These are phyloP conservation scores for Archips xylosteana DNA, from an alignment of 2,888 invertebrate genomes.

Conservation along the genomic window DNA sequence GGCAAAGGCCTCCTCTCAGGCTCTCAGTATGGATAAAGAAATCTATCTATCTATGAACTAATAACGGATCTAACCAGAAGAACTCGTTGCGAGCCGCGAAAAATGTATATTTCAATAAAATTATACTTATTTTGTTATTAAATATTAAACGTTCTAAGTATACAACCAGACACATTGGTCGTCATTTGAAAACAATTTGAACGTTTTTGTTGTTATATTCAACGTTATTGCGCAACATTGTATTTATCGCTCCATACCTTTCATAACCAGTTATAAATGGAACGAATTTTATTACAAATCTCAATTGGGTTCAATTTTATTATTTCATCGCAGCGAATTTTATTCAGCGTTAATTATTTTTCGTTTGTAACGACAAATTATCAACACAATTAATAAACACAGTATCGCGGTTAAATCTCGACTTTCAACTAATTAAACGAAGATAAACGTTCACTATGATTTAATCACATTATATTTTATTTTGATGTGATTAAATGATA, in stretches of 20 bases:
- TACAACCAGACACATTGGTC: not conserved
- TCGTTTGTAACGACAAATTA: conserved; percentile 19
- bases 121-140: not conserved
- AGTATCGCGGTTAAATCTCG: not conserved
- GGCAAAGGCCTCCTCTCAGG: too few relatives aligned
- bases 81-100: not conserved
- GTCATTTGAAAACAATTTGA: conserved; percentile 11
- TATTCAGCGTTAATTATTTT: conserved; percentile 36
- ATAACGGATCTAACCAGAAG: not conserved
- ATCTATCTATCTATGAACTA: too few relatives aligned
- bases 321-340: conserved; percentile 25
- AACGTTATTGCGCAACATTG: conserved; percentile 7
- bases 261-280: conserved; percentile 19
- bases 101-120: not conserved
- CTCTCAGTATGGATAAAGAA: too few relatives aligned
- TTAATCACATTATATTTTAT: too few relatives aligned
- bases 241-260: conserved; percentile 21
- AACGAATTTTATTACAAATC: conserved; percentile 35
- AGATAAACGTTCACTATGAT: not conserved
- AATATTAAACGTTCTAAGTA: not conserved
- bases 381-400: conserved; percentile 22
- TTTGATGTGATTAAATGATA: too few relatives aligned
- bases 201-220: not conserved
- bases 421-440: not conserved
- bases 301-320: conserved; percentile 33